Percentiles rank a stretch among this genome's conserved stretches.
phyloP scores from a whole-genome alignment of 1,140 invertebrate genomes.

The Semibalanus balanoides region DNA sequence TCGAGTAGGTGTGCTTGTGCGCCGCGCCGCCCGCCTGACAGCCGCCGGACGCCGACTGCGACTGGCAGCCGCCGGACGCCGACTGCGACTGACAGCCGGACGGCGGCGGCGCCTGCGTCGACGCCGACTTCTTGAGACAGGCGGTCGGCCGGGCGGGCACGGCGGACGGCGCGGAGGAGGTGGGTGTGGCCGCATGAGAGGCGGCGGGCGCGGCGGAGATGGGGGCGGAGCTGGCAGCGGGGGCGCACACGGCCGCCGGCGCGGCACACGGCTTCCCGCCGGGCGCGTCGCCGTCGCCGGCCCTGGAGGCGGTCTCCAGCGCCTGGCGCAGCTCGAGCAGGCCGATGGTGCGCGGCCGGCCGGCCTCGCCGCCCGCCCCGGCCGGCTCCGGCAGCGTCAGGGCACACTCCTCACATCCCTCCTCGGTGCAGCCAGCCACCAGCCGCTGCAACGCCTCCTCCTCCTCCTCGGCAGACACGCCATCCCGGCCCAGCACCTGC shows the following conservation, averaged over 20 bases:
- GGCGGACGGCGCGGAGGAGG: no score
- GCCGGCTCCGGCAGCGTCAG: slow-evolving; percentile 17
- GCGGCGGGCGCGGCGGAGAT: no score
- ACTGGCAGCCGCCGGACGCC: no score
- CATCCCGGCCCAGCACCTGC: slow-evolving; percentile 23
- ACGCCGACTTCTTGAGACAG: not conserved
- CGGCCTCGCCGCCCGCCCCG: not conserved
- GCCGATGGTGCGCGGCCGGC: not conserved
- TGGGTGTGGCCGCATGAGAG: no score
- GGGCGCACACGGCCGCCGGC: no score
- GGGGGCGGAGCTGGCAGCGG: not conserved
- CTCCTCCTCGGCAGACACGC: slow-evolving; percentile 7
- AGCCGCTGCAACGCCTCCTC: slow-evolving; percentile 13
- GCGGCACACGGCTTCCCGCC: not conserved
- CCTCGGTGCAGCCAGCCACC: slow-evolving; percentile 15
- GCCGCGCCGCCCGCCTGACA: not conserved
- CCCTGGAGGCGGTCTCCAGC: not conserved
- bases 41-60: no score
- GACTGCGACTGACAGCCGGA: not conserved
- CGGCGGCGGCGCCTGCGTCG: not conserved
- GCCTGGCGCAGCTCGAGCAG: not conserved
- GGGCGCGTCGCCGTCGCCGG: not conserved
- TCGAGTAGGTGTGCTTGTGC: not conserved
- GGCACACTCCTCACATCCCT: slow-evolving; percentile 21
- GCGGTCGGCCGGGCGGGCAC: no score